phyloP scores from a whole-genome alignment of 2,113 vertebrate genomes.

The Condylura cristata region DNA sequence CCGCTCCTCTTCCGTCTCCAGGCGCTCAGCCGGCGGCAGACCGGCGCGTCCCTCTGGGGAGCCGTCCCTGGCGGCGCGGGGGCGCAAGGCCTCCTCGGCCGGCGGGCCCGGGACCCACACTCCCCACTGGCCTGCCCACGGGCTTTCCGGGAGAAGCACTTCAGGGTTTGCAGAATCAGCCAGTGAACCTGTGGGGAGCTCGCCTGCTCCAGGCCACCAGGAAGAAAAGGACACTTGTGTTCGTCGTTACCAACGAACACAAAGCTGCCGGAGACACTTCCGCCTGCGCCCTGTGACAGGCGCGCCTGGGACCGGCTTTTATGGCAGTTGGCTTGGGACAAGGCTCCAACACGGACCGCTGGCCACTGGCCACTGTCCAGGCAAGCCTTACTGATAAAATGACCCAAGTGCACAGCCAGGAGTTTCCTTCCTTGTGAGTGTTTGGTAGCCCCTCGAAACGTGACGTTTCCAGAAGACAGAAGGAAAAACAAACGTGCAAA shows the following conservation, averaged over 20 bases:
- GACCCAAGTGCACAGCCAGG: not conserved
- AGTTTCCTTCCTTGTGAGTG: not conserved
- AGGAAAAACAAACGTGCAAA: conserved; percentile 8
- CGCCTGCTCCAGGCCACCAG: too few relatives aligned
- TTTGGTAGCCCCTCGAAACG: not conserved
- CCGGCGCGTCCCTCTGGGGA: too few relatives aligned
- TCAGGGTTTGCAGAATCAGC: not conserved
- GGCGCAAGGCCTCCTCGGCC: too few relatives aligned
- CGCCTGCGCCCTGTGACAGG: too few relatives aligned
- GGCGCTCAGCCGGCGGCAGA: too few relatives aligned
- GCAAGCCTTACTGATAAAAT: not conserved
- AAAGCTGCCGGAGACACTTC: not conserved
- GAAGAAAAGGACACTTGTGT: not conserved
- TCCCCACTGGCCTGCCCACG: too few relatives aligned
- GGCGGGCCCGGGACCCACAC: too few relatives aligned
- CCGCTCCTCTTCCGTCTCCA: too few relatives aligned
- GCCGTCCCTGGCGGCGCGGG: too few relatives aligned
- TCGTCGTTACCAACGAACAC: not conserved
- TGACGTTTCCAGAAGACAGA: not conserved
- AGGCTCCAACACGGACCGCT: too few relatives aligned
- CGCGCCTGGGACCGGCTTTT: too few relatives aligned
- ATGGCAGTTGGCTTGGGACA: too few relatives aligned
- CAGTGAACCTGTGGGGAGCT: not conserved
- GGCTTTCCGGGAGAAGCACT: rapidly evolving
- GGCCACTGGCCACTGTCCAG: not conserved